These are phyloP conservation scores for Odontamblyopus lacepedii DNA, from an alignment of 2,797 vertebrate species.

Conservation along the genomic window DNA sequence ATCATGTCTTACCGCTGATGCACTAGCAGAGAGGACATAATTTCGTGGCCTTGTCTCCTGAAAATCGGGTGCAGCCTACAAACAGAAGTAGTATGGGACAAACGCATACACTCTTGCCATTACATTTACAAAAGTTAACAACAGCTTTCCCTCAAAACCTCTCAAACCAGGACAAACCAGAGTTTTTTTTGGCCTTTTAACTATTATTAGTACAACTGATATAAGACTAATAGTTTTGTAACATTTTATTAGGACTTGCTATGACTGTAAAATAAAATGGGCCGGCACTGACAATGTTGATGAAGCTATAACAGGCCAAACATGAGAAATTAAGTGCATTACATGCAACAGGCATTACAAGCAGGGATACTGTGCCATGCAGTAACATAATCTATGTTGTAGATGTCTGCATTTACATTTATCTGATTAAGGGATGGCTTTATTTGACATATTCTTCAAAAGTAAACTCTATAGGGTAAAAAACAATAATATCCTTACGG, in stretches of 20 bases:
- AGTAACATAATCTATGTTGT: not conserved
- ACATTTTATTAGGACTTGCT: not conserved
- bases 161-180: not conserved
- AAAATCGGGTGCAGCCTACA: slow-evolving; percentile 93
- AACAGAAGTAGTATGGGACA: slow-evolving; percentile 49
- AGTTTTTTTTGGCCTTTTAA: not conserved
- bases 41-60: slow-evolving; percentile 97
- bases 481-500: slow-evolving; percentile 75
- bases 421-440: not conserved
- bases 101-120: slow-evolving; percentile 39
- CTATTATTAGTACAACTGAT: not conserved
- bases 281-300: not conserved
- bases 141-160: not conserved
- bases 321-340: not conserved
- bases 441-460: not conserved
- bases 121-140: slow-evolving; percentile 12
- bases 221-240: not conserved
- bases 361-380: not conserved
- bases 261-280: not conserved
- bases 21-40: slow-evolving; percentile 97
- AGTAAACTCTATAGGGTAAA: not conserved
- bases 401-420: not conserved
- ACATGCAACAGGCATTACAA: slow-evolving; percentile 28
- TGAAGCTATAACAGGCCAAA: not conserved
- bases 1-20: slow-evolving; percentile 90